Base-by-base conservation (phyloP, 2,113 vertebrate genomes). In the Apteryx mantelli region DNA sequence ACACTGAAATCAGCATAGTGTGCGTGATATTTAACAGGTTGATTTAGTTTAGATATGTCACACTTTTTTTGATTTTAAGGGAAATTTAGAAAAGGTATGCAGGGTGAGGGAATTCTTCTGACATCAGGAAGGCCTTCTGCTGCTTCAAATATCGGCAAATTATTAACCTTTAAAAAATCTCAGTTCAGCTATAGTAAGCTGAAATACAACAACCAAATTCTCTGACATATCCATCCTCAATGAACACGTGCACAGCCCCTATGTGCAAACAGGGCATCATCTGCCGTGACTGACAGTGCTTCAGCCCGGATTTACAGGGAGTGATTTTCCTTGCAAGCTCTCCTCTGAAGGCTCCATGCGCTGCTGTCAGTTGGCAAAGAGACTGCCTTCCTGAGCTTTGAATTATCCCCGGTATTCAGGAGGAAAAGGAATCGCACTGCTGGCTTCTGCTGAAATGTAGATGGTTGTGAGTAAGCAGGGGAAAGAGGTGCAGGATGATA, bases 401-500 rank as follows among this genome's bases (percentile, higher is more conserved):
- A 86, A 34, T 53, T 38, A 61, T 36, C 16, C 34, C 30, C 25
- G 58, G 9, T 21, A 63, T 18, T n/a, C 25, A 66, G 22, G 2
- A 50, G 11, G 5, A 5, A 8, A 42, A 53, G 21, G 5, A 56
- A 52, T 53, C 58, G 3, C 30, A 28, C 55, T 58, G 28, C 46
- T 19, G 18, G 46, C 46, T 48, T 19, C 46, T 48, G 18, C 55
- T 32, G 55, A 56, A 56, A 56, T 16, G 19, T 56, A 56, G 64
- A 46, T 2, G 5, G 13, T 7, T 50, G 10, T 16, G 30, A 55
- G 36, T 1, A 2, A 81, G 17, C 1, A 52, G 5, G 2, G 2
- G 4, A 14, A 78, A 87, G 42, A 64, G 6, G 8, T 14, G 38
- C 1, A 3, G 8, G 17, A 9, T 28, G 13, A 19, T 28, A 61